Conservation (phyloP, 2,888 invertebrate species). For the Caenorhabditis drosophilae region DNA sequence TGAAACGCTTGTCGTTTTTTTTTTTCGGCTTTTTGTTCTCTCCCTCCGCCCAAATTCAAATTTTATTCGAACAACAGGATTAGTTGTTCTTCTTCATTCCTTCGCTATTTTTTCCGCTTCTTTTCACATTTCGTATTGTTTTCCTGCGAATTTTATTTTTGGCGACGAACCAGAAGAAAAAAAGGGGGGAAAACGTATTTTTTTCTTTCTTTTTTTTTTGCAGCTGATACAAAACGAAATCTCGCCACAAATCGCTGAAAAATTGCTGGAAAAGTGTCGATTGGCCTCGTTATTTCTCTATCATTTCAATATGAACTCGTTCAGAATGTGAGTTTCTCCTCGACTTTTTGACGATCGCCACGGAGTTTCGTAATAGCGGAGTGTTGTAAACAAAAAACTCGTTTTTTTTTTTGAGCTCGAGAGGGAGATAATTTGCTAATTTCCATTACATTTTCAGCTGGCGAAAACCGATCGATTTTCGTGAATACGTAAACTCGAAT, state of each 20-base stretch:
- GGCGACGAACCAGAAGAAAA: not conserved
- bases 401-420: too few relatives aligned
- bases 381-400: too few relatives aligned
- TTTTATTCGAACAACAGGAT: too few relatives aligned
- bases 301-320: slow-evolving; percentile 43
- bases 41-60: too few relatives aligned
- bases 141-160: not conserved
- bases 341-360: too few relatives aligned
- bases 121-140: not conserved
- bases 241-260: slow-evolving; percentile 10
- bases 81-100: not conserved
- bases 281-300: slow-evolving; percentile 35
- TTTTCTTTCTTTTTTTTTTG: too few relatives aligned
- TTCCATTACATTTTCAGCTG: slow-evolving; percentile 44
- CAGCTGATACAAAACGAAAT: slow-evolving; percentile 40
- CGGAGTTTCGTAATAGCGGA: too few relatives aligned
- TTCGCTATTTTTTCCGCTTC: too few relatives aligned
- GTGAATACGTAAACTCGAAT: slow-evolving; percentile 24
- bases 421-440: too few relatives aligned
- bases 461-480: slow-evolving; percentile 42
- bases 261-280: slow-evolving; percentile 21
- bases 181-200: too few relatives aligned
- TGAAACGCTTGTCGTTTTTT: too few relatives aligned
- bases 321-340: slow-evolving; percentile 41
- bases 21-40: too few relatives aligned